phyloP scores from a whole-genome alignment of 1,140 invertebrate species.

The Bradysia coprophila region DNA sequence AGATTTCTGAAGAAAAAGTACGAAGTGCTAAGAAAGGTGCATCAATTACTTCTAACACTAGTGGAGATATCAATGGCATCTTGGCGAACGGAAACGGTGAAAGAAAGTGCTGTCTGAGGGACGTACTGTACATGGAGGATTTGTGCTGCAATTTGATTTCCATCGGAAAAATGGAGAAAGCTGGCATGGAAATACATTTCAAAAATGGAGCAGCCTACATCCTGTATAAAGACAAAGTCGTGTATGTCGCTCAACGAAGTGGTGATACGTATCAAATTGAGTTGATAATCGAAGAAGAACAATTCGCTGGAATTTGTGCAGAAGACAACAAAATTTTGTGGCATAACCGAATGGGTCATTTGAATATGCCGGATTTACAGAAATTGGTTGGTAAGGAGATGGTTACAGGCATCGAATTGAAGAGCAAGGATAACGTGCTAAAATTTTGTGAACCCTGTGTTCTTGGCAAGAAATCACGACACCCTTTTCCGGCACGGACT shows the following conservation, averaged over 20 bases:
- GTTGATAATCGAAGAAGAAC: neutral
- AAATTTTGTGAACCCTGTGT: constrained; percentile 8
- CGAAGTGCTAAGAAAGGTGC: constrained; percentile 3
- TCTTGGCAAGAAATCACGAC: constrained; percentile 6
- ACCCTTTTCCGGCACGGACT: constrained; percentile 5
- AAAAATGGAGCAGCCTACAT: neutral
- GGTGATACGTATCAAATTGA: neutral
- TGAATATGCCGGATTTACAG: constrained; percentile 10
- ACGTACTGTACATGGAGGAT: constrained; percentile 6
- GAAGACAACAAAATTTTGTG: constrained; percentile 9
- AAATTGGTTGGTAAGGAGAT: constrained; percentile 7
- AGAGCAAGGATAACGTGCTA: too few relatives aligned
- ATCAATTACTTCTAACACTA: too few relatives aligned
- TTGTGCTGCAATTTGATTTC: neutral
- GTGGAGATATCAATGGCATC: constrained; percentile 7
- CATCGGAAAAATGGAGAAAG: neutral
- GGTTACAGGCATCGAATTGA: too few relatives aligned
- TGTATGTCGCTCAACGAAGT: neutral
- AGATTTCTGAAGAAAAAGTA: constrained; percentile 7
- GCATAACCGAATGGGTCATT: constrained; percentile 12
- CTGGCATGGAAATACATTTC: neutral
- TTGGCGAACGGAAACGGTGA: constrained; percentile 6
- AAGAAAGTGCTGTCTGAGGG: constrained; percentile 6
- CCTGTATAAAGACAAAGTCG: neutral
- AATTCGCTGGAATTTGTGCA: constrained; percentile 4